Base-by-base conservation (phyloP, 2,888 invertebrate genomes). In the Sympetrum striolatum region DNA sequence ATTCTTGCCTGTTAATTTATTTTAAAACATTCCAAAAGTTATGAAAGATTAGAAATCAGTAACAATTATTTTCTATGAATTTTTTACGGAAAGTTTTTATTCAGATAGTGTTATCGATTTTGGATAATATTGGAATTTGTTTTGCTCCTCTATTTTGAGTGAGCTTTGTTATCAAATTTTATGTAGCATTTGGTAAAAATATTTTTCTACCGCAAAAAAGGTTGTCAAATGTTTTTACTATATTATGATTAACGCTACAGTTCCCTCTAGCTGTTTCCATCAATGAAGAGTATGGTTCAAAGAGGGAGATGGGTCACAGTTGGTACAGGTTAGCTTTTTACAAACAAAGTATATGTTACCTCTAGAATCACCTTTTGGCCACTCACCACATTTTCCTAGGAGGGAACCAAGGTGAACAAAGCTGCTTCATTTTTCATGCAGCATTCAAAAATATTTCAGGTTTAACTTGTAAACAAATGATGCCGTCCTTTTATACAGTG, bases 1-100 rank as follows among this genome's bases (percentile, higher is more conserved):
- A 60, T 64, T 60, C 86, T 86, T 58, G 31, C 86, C 86, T 60
- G 6, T 58, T 22, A 18, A 37, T 60, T 6, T 60, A 64, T 60
- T 86, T 86, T 35, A 15, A 86, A 60, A 8, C 37, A 37, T 60
- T 86, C 31, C 18, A 37, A 64, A 73, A 25, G n/a, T 73, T 60
- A n/a, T 18, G 22, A 53, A 35, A 37, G 10, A 64, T 80, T 39
- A 80, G 37, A 80, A 22, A 80, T n/a, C 37, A 37, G 37, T 37
- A 60, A 60, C 37, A 86, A 58, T 86, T 86, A 86, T 86, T 86
- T 86, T 86, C 39, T 86, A 86, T 86, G 39, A 60, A 60, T 60
- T 86, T 86, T 44, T 64, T 37, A 86, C n/a, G 35, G 31, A 53
- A 86, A 86, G 22, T 86, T 60, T 37, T 18, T 86, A 64, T 58